Percentiles rank a stretch among this genome's conserved stretches.
Evolutionary conservation across 2,797 vertebrate genomes (phyloP).

Genomic region (Orestias chungarensis): DNA sequence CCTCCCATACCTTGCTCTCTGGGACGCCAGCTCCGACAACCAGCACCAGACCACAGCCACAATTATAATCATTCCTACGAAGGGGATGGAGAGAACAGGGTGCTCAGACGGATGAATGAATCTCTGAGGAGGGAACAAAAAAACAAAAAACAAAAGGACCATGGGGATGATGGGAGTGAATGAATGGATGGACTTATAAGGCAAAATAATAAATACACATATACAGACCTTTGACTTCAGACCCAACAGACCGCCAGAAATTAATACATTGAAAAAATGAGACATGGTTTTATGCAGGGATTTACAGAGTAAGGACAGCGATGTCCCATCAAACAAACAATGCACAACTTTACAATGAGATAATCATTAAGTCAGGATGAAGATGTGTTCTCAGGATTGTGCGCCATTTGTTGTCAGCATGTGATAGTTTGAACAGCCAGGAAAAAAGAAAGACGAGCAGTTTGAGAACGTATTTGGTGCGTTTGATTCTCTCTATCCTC

Average conservation of each 20-base stretch:
- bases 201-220: constrained; percentile 56
- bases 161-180: constrained; percentile 65
- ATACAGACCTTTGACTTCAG: constrained; percentile 40
- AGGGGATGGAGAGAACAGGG: constrained; percentile 90
- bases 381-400: constrained; percentile 43
- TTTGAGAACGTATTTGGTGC: constrained; percentile 21
- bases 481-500: constrained; percentile 59
- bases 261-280: constrained; percentile 35
- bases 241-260: constrained; percentile 50
- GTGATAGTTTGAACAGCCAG: constrained; percentile 36
- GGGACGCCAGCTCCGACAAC: constrained; percentile 90
- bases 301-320: constrained; percentile 13
- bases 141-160: constrained; percentile 72
- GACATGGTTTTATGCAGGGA: constrained; percentile 46
- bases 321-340: constrained; percentile 52
- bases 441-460: constrained; percentile 32
- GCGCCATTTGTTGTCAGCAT: constrained; percentile 48
- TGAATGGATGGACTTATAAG: constrained; percentile 52
- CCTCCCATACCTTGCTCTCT: constrained; percentile 86
- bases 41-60: constrained; percentile 92
- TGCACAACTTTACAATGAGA: constrained; percentile 51
- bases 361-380: constrained; percentile 51
- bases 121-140: constrained; percentile 80
- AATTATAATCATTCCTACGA: constrained; percentile 93
- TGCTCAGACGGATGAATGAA: constrained; percentile 84